Conservation (phyloP, 2,888 invertebrate species). For the Odontothrips loti region DNA sequence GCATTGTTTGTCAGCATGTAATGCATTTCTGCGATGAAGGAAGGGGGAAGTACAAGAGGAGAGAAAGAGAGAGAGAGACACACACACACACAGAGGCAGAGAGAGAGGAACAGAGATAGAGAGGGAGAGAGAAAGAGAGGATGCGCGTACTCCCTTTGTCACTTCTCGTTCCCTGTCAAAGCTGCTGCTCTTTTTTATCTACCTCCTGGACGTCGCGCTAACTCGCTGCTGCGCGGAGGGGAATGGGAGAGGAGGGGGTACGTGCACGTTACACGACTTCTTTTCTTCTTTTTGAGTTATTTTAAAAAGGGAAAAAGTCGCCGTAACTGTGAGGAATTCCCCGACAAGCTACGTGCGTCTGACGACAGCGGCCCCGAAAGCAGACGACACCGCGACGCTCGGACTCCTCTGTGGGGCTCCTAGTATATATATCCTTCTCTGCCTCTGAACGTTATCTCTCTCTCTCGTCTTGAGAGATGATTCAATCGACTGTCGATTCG, state of each 20-base stretch:
- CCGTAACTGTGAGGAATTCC: too few species aligned
- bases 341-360: too few species aligned
- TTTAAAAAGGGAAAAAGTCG: too few species aligned
- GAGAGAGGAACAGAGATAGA: neutral
- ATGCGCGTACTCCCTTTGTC: neutral
- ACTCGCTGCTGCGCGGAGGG: neutral
- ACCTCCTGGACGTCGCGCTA: too few species aligned
- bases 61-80: conserved; percentile 13
- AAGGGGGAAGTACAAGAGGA: conserved; percentile 32
- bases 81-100: neutral
- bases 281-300: neutral
- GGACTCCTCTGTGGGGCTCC: too few species aligned
- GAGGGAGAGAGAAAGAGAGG: neutral
- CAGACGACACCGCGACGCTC: too few species aligned
- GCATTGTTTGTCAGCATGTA: conserved; percentile 15
- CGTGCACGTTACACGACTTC: neutral
- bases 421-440: too few species aligned
- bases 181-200: neutral
- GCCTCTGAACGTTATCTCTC: too few species aligned
- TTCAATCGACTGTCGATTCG: too few species aligned
- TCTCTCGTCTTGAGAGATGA: too few species aligned
- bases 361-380: too few species aligned
- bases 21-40: conserved; percentile 28
- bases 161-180: neutral
- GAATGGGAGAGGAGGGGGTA: conserved; percentile 30